Conservation (phyloP, 2,113 vertebrate genomes). For the Dipodomys stephensi region DNA sequence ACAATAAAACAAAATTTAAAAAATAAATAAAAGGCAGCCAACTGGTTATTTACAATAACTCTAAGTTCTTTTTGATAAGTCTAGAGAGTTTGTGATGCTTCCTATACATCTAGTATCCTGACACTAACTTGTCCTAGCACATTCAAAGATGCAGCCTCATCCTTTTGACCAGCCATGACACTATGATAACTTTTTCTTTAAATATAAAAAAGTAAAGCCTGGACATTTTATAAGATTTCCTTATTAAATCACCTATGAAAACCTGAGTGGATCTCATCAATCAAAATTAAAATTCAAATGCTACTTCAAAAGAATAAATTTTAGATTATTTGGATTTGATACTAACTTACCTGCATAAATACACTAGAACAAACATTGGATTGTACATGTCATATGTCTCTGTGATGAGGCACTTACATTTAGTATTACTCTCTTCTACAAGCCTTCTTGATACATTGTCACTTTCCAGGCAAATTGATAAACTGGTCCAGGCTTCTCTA, state of each 20-base stretch:
- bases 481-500: neutral
- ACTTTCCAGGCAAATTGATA: neutral
- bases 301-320: neutral
- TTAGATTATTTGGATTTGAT: neutral
- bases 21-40: neutral
- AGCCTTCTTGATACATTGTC: neutral
- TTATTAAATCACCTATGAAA: conserved; percentile 36
- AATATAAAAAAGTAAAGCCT: neutral
- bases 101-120: neutral
- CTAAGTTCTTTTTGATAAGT: neutral
- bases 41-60: neutral
- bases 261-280: neutral
- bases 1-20: too few relatives aligned
- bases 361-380: neutral
- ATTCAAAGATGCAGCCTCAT: neutral
- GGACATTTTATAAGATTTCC: neutral
- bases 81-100: neutral
- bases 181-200: neutral
- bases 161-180: neutral
- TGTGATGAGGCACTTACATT: neutral
- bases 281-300: conserved; percentile 4
- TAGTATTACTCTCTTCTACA: neutral
- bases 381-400: neutral
- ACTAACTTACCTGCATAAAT: neutral
- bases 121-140: neutral